Evolutionary conservation across 2,797 vertebrate species (phyloP), one percentile per base, ranked within the genome.

Genomic region (Neopelma chrysocephalum): DNA sequence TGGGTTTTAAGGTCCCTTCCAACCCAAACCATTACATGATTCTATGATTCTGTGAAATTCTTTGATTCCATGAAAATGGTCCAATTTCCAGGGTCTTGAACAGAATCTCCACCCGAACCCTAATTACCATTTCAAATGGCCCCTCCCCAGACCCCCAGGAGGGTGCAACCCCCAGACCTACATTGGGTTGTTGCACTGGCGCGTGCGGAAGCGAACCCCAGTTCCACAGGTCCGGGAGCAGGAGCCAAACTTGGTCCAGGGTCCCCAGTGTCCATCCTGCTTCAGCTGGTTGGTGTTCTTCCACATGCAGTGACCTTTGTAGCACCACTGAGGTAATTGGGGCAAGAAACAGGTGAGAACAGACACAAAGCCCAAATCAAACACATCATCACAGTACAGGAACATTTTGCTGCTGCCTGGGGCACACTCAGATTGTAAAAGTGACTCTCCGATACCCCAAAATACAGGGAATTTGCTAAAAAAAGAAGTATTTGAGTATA

Each of bases 241-340:
- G 82, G 99, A 98, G 82, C 99, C 99, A 10, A 98, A 99, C 95
- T 99, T 99, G 62, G 98, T 98, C 99, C 99, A 99, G 18, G 98
- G 96, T 54, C 98, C 98, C 99, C 99, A 99, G 72, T 97, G 98
- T 6, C 99, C 99, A 12, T 99, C 99, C 95, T 99, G 99, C 94
- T 98, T 99, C 91, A 99, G 97, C 97, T 99, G 99, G 84, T 99
- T 99, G 6, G 98, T 98, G 25, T 99, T 99, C 93, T 99, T 99
- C 99, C 99, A 99, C 99, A 99, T 99, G 97, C 99, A 99, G 94
- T 99, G 99, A 95, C 99, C 99, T 98, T 99, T 99, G 80, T 99
- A 99, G 97, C 99, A 99, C 99, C 99, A 99, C 99, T 99, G 90
- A 54, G 71, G 80, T 54, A 89, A 51, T 62, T 2, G 0, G 3